Conservation (phyloP, 2,797 vertebrate species). For the Mormyrus proboscirostris region DNA sequence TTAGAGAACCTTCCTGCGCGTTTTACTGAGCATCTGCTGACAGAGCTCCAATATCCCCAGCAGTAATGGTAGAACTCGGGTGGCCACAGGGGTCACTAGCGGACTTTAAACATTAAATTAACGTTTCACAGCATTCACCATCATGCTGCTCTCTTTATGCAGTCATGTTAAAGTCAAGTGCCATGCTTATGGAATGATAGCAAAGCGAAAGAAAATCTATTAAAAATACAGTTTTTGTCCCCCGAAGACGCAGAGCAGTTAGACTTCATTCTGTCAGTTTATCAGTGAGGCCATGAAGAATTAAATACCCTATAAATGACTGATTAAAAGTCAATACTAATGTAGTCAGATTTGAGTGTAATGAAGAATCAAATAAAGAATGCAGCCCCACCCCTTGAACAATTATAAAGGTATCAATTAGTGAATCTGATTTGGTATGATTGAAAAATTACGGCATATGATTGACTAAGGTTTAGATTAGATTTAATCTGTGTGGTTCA, state of each 20-base stretch:
- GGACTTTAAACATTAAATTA: background rate
- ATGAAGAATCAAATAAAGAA: background rate
- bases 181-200: background rate
- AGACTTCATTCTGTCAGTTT: background rate
- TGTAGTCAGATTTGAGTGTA: background rate
- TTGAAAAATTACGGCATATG: background rate
- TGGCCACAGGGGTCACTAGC: background rate
- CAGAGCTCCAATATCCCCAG: background rate
- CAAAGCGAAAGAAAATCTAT: background rate
- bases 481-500: background rate
- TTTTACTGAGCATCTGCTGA: background rate
- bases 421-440: background rate
- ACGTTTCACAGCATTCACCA: background rate
- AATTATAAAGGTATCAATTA: background rate
- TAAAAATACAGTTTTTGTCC: constrained; percentile 6
- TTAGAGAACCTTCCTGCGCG: background rate
- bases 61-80: background rate
- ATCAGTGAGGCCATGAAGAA: background rate
- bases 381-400: background rate
- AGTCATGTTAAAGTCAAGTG: background rate
- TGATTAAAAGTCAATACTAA: constrained; percentile 2
- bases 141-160: constrained; percentile 7
- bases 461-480: background rate
- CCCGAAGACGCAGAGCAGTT: background rate
- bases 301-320: background rate